Evolutionary conservation across 2,888 invertebrate genomes (phyloP).

Genomic region (Dilophus febrilis): DNA sequence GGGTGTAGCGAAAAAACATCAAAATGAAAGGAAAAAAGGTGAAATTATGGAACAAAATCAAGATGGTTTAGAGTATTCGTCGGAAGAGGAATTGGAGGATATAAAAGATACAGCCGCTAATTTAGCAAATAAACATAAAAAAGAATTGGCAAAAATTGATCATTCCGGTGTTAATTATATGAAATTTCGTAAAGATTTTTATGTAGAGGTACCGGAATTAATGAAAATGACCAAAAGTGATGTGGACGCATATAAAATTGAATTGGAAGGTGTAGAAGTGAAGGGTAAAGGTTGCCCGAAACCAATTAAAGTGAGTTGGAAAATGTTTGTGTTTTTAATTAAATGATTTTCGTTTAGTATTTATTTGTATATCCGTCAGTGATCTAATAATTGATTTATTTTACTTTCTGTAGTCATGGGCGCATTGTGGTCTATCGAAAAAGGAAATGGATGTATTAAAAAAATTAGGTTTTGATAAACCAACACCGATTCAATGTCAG

Average conservation of each 20-base stretch:
- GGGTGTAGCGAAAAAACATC: conserved; percentile 62
- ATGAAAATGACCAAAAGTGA: conserved; percentile 77
- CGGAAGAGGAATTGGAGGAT: conserved; percentile 92
- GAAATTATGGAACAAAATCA: conserved; percentile 98
- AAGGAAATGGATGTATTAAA: conserved; percentile 86
- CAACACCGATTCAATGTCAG: conserved; percentile 97
- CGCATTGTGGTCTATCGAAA: conserved; percentile 93
- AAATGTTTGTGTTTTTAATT: not conserved
- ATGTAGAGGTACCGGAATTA: conserved; percentile 93
- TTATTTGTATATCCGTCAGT: not conserved
- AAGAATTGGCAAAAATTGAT: conserved; percentile 87
- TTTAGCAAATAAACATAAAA: conserved; percentile 75
- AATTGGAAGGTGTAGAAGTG: conserved; percentile 88
- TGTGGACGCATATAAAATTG: conserved; percentile 68
- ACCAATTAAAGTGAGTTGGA: conserved; percentile 58
- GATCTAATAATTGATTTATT: not conserved
- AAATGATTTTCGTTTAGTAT: not conserved
- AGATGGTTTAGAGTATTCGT: conserved; percentile 93
- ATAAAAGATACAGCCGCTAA: conserved; percentile 79
- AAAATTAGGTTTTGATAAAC: conserved; percentile 83
- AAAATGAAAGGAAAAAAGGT: conserved; percentile 67
- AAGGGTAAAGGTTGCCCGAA: conserved; percentile 95
- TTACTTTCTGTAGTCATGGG: conserved; percentile 53
- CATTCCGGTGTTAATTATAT: conserved; percentile 75
- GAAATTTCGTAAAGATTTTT: conserved; percentile 86